phyloP scores from a whole-genome alignment of 2,113 vertebrate species.

The Eptesicus fuscus region DNA sequence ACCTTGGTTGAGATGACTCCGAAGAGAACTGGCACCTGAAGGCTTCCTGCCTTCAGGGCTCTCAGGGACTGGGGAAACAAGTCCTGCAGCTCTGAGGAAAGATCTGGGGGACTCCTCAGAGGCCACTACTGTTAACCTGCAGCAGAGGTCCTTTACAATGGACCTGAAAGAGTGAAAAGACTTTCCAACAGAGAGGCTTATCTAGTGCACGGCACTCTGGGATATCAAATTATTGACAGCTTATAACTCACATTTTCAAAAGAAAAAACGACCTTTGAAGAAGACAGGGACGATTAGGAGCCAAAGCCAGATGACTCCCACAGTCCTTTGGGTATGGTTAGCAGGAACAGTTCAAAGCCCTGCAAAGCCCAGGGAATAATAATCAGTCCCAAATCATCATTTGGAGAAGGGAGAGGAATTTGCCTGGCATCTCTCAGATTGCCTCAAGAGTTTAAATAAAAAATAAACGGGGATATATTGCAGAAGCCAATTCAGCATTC shows the following conservation, averaged over 20 bases:
- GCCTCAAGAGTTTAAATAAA: not conserved
- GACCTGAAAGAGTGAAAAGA: not conserved
- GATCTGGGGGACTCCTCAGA: not conserved
- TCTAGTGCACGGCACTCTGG: not conserved
- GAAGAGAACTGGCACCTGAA: not conserved
- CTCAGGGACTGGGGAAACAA: no score
- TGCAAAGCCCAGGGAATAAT: not conserved
- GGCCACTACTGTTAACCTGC: not conserved
- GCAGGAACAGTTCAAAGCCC: not conserved
- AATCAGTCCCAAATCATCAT: not conserved
- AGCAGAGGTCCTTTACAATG: not conserved
- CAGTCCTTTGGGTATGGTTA: not conserved
- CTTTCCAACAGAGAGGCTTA: not conserved
- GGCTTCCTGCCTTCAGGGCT: not conserved
- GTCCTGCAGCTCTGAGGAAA: not conserved
- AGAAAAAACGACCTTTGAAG: not conserved
- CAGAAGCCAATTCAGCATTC: not conserved
- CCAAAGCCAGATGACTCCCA: not conserved
- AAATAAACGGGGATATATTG: not conserved
- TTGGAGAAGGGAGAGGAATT: not conserved
- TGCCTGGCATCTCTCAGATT: not conserved
- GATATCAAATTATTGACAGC: not conserved
- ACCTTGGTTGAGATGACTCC: not conserved
- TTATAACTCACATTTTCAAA: not conserved
- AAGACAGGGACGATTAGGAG: not conserved